Evolutionary conservation across 2,888 invertebrate genomes (phyloP).

Genomic region (Sphaerophoria rueppellii): DNA sequence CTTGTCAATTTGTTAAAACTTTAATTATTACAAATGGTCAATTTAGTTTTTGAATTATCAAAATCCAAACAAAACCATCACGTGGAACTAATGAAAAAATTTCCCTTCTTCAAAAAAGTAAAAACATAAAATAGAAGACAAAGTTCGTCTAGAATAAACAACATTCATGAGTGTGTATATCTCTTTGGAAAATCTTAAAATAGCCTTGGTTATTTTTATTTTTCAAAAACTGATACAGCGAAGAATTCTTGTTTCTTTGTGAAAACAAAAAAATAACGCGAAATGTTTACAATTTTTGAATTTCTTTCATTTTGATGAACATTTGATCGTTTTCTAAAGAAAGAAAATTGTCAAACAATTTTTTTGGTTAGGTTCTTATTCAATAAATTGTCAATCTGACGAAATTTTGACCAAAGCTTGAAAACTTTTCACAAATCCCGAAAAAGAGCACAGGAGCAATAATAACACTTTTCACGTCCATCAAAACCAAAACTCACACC

Average conservation of each 20-base stretch:
- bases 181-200: constrained; percentile 16
- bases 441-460: no score
- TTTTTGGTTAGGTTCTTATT: not conserved
- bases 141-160: not conserved
- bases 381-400: not conserved
- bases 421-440: no score
- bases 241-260: not conserved
- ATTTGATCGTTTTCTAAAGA: not conserved
- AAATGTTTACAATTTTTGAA: not conserved
- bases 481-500: not conserved
- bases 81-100: constrained; percentile 11
- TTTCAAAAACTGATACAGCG: constrained; percentile 18
- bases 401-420: not conserved
- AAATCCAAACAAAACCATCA: constrained; percentile 19
- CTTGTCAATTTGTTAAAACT: no score
- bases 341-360: not conserved
- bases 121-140: not conserved
- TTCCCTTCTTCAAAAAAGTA: not conserved
- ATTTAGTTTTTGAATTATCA: not conserved
- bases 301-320: not conserved
- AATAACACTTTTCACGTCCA: no score
- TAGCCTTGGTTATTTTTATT: constrained; percentile 9
- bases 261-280: not conserved
- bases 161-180: not conserved
- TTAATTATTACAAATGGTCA: no score